A percentile compares a stretch with the other conserved stretches of the same genome.
These are phyloP conservation scores for Malurus splendens DNA, from an alignment of 2,797 vertebrate genomes.

Conservation along the genomic window DNA sequence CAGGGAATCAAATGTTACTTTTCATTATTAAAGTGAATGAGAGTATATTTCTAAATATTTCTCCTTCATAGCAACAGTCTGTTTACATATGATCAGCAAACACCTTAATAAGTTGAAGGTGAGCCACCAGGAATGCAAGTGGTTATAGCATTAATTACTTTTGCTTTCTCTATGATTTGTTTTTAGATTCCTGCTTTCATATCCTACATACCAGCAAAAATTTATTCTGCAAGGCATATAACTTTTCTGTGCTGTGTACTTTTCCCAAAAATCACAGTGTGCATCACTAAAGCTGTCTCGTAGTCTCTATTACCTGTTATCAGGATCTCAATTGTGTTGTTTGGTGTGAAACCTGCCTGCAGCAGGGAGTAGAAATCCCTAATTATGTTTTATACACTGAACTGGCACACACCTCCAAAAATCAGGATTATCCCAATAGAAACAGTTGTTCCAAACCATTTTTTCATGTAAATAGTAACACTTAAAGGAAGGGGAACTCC, in stretches of 20 bases:
- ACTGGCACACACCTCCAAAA: neutral
- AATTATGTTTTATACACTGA: neutral
- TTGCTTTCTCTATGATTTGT: neutral
- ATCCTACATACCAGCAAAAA: neutral
- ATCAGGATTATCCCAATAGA: neutral
- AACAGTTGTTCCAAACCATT: neutral
- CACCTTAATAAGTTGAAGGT: neutral
- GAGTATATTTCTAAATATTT: slow-evolving; percentile 26
- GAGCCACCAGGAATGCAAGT: neutral
- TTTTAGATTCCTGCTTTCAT: neutral
- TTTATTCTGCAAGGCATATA: neutral
- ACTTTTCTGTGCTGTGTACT: neutral
- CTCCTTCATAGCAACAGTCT: neutral
- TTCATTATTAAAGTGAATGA: slow-evolving; percentile 46
- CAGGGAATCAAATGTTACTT: slow-evolving; percentile 51
- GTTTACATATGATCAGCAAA: neutral
- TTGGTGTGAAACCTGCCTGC: neutral
- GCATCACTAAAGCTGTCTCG: neutral
- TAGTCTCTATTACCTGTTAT: neutral
- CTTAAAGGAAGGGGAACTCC: neutral
- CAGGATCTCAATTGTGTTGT: neutral
- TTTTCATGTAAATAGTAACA: neutral
- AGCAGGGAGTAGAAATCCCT: neutral
- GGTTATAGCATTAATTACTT: neutral
- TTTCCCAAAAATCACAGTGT: neutral